Evolutionary conservation across 2,888 invertebrate species (phyloP).

Genomic region (Hecatera dysodea): DNA sequence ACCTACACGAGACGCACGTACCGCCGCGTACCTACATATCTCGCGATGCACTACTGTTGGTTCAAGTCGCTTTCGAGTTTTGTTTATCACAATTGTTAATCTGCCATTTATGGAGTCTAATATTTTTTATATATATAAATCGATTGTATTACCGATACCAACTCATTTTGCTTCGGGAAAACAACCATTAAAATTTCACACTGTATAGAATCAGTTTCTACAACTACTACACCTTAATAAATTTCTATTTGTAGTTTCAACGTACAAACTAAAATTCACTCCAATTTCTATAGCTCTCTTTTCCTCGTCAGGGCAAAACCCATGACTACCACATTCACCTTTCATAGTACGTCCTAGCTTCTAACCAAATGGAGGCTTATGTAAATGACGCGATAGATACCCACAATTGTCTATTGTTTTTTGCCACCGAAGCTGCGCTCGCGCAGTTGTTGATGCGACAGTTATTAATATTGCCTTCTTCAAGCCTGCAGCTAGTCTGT

Average conservation of each 20-base stretch:
- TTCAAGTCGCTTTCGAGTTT: too few relatives aligned
- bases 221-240: neutral
- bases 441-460: constrained; percentile 63
- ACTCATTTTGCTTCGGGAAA: too few relatives aligned
- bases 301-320: constrained; percentile 3
- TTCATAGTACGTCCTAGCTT: constrained; percentile 17
- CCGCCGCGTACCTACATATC: too few relatives aligned
- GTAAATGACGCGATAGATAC: constrained; percentile 50
- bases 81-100: too few relatives aligned
- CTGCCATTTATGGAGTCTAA: too few relatives aligned
- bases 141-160: too few relatives aligned
- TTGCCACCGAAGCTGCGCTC: constrained; percentile 63
- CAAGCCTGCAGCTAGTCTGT: constrained; percentile 9
- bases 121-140: too few relatives aligned
- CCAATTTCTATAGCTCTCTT: neutral
- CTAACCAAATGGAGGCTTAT: constrained; percentile 29
- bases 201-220: too few relatives aligned
- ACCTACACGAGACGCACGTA: too few relatives aligned
- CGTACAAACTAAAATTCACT: neutral
- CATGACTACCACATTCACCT: neutral
- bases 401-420: constrained; percentile 71
- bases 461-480: constrained; percentile 65
- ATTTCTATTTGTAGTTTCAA: neutral
- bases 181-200: too few relatives aligned
- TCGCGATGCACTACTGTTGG: too few relatives aligned